phyloP scores from a whole-genome alignment of 2,113 vertebrate species.

The Psittacara wagleri region DNA sequence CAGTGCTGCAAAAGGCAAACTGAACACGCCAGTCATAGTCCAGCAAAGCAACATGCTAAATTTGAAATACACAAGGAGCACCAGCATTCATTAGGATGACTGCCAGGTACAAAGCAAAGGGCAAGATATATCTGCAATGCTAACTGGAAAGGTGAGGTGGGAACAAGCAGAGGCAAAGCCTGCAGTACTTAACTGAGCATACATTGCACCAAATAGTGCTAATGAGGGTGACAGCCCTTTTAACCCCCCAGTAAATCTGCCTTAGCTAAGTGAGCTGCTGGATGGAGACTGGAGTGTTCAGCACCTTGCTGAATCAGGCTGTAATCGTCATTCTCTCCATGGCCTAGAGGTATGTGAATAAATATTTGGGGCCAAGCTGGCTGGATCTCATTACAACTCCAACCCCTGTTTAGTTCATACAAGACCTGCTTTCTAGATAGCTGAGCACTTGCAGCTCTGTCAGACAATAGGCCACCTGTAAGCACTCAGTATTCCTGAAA shows the following conservation, averaged over 20 bases:
- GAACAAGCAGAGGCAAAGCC: neutral
- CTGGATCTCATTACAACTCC: neutral
- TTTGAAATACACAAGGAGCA: neutral
- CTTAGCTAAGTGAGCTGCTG: neutral
- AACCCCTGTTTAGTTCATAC: neutral
- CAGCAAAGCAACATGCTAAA: neutral
- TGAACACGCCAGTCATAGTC: conserved; percentile 17
- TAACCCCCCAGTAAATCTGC: neutral
- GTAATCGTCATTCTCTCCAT: neutral
- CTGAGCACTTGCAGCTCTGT: neutral
- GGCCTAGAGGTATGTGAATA: neutral
- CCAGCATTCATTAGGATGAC: neutral
- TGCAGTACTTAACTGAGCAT: neutral
- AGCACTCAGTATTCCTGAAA: neutral
- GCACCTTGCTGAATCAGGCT: neutral
- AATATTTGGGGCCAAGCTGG: neutral
- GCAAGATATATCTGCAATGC: neutral
- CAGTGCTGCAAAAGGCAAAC: neutral
- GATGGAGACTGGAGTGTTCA: neutral
- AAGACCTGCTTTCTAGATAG: neutral
- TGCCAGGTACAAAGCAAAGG: neutral
- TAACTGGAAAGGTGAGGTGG: neutral
- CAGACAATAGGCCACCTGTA: neutral
- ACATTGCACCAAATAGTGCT: neutral
- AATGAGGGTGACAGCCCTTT: neutral